Base-by-base conservation (phyloP, 2,888 invertebrate species). In the Julus scanicus region DNA sequence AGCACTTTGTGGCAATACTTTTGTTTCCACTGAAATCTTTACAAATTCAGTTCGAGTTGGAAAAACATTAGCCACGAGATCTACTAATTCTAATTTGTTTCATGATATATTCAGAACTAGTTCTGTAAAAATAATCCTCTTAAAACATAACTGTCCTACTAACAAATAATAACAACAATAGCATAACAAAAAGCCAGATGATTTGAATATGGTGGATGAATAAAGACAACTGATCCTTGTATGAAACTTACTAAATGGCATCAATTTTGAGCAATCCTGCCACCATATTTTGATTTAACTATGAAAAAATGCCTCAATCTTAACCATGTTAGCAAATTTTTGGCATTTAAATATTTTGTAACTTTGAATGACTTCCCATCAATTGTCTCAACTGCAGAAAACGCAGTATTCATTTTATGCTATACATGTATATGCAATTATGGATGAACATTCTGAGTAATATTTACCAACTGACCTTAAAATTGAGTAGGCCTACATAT, bases 151-250 rank as follows among this genome's bases (percentile, higher is more conserved):
- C 80, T 37, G 8, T 71, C 4, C 37, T 37, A 80, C 37, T 13
- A 80, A 80, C 80, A 37, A 80, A 80, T 71, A 80, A 80, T 37
- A 80, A 80, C 20, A 71, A 71, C 44, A 44, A 44, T 44, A 44
- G 5, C 17, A 53, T 80, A 80, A 80, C 80, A 37, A 37, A 37
- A 71, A 71, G 63, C 29, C 29, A 9, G 29, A 29, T 20, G 71
- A 71, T 71, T 20, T 20, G 20, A 29, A 71, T 71, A 71, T 20
- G 29, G 71, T 71, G 71, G 20, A 29, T 71, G 5, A n/a, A n/a
- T 17, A 57, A 57, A 63, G 17, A 29, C 29, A 20, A 71, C 71
- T 71, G 71, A 71, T n/a, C 5, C 2, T 3, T 6, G 71, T 9
- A 29, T 80, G 11, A 2, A 5, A 20, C 1, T 29, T 20, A 8